Conservation (phyloP, 2,113 vertebrate species). For the Apaloderma vittatum region DNA sequence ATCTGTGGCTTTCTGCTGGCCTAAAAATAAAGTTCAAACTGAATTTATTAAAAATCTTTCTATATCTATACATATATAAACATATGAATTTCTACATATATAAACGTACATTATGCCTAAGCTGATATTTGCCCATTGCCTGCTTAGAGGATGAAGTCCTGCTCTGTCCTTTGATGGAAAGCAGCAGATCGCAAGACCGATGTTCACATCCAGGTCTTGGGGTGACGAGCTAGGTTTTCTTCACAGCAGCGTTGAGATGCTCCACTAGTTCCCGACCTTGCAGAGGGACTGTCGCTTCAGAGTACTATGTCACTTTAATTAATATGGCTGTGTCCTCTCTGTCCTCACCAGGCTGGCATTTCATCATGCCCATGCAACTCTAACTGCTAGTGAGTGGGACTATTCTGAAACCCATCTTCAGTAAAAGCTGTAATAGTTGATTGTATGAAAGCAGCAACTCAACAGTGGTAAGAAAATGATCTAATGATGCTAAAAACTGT, state of each 20-base stretch:
- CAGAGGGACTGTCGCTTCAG: background rate
- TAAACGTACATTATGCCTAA: background rate
- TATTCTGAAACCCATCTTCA: background rate
- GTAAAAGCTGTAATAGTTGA: background rate
- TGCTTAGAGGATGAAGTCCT: background rate
- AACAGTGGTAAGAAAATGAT: background rate
- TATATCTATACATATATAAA: background rate
- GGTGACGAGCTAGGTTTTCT: background rate
- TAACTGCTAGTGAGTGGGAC: background rate
- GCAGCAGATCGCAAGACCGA: background rate
- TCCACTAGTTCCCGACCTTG: background rate
- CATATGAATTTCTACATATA: background rate
- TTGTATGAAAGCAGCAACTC: background rate
- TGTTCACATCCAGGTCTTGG: background rate
- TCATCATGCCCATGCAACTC: background rate
- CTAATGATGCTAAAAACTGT: background rate
- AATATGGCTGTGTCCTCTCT: background rate
- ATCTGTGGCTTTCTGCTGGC: slow-evolving; percentile 37
- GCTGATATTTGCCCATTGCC: background rate
- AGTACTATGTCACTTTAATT: background rate
- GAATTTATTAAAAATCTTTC: slow-evolving; percentile 52
- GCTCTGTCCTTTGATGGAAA: background rate
- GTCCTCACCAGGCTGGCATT: background rate
- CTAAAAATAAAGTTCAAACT: slow-evolving; percentile 54
- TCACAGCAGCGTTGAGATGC: background rate